A percentile compares a stretch with the other conserved stretches of the same genome.
phyloP scores from a whole-genome alignment of 1,140 invertebrate genomes.

The Teleogryllus occipitalis region DNA sequence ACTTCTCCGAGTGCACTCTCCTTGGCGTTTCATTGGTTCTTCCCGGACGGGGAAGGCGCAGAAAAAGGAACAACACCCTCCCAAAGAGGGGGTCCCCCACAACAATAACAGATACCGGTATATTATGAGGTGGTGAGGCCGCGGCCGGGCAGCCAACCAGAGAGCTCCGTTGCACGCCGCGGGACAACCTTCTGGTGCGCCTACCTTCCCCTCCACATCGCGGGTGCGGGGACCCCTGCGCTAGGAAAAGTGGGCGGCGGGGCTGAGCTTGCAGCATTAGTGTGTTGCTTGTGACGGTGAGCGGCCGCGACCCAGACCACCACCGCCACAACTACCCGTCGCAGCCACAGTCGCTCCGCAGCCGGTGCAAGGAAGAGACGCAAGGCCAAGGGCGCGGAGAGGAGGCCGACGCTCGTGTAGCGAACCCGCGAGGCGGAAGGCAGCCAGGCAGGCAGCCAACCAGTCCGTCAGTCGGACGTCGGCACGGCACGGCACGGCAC shows the following conservation, averaged over 20 bases:
- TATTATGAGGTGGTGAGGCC: background rate
- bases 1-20: background rate
- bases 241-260: background rate
- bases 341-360: no score
- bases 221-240: background rate
- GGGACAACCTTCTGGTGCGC: background rate
- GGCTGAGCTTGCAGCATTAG: background rate
- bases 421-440: no score
- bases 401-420: no score
- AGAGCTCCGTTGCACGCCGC: background rate
- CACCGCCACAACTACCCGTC: background rate
- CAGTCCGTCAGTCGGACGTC: no score
- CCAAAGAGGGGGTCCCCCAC: background rate
- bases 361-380: no score
- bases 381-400: background rate
- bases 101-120: slow-evolving; percentile 4
- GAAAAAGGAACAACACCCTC: background rate
- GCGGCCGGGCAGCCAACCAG: background rate
- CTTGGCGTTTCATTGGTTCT: background rate
- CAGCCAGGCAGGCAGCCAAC: no score
- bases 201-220: background rate
- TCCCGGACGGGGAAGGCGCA: background rate
- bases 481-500: no score
- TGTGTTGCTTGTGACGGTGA: background rate
- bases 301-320: background rate